Evolutionary conservation across 2,113 vertebrate genomes (phyloP), one percentile per base, ranked within the genome.

Genomic region (Ctenomys sociabilis): DNA sequence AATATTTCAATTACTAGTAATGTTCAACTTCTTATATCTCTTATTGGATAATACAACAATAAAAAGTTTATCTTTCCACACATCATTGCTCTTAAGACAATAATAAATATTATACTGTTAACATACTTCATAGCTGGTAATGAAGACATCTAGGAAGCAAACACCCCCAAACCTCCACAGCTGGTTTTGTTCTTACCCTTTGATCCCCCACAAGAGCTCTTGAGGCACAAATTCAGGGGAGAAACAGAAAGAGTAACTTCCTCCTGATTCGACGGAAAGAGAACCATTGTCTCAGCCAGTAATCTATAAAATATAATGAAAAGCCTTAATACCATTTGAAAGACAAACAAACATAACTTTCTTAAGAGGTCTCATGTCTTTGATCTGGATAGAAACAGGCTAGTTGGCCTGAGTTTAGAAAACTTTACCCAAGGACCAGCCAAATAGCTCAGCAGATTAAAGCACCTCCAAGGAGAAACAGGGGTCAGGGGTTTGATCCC

Each of bases 181-280:
- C 45, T 85, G 54, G 49, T 0, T 12, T 52, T 26, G n/a, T 94
- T 85, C 98, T 98, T 98, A 99, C 99, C 98, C 16, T 97, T 91
- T 84, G 98, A 98, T 0, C 98, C 98, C 35, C 99, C 99, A 1
- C 64, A 92, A 94, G 99, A 98, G 97, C 98, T 99, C 98, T 98
- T 99, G 96, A 99, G 98, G 95, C 97, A 98, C 95, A 99, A 98
- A 96, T 98, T 99, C 57, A 96, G 2, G 16, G 99, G 98, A 63
- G 98, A 99, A 35, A 99, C 96, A 12, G 98, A 98, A 85, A 99
- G 97, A 57, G 99, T 99, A 77, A 99, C 97, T 98, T 99, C 99
- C 93, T 99, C 99, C 96, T 99, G 99, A 97, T 96, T 99, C 3
- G 96, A 96, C 2, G 99, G 98, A 88, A 99, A 99, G 97, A 99